phyloP scores from a whole-genome alignment of 2,797 vertebrate species.

The Acanthornis magna region DNA sequence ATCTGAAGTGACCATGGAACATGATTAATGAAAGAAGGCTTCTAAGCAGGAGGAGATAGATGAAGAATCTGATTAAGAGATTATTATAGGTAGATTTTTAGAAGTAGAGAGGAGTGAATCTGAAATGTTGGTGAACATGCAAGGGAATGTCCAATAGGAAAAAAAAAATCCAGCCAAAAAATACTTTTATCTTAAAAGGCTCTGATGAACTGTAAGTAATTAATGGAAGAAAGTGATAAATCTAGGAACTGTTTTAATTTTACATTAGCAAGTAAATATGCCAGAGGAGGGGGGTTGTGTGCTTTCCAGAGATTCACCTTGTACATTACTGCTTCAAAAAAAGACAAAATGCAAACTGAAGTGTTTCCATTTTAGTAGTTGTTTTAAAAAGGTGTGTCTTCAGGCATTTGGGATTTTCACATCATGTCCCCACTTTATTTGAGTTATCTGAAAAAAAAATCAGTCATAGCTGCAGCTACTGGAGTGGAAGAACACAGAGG shows the following conservation, averaged over 20 bases:
- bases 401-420: background rate
- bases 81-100: background rate
- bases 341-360: background rate
- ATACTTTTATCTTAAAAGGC: background rate
- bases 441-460: background rate
- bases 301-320: background rate
- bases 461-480: background rate
- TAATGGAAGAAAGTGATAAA: background rate
- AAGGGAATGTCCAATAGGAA: background rate
- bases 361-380: background rate
- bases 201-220: background rate
- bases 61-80: background rate
- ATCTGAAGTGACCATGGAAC: background rate
- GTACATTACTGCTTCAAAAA: background rate
- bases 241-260: background rate
- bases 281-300: fast-evolving
- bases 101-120: background rate
- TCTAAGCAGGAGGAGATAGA: background rate
- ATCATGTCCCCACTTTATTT: background rate
- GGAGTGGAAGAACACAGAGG: background rate
- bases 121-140: background rate
- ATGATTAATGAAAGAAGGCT: background rate
- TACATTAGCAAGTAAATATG: background rate
- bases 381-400: background rate
- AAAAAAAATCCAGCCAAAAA: background rate